phyloP scores from a whole-genome alignment of 2,797 vertebrate genomes.

The Acanthurus lineatus region DNA sequence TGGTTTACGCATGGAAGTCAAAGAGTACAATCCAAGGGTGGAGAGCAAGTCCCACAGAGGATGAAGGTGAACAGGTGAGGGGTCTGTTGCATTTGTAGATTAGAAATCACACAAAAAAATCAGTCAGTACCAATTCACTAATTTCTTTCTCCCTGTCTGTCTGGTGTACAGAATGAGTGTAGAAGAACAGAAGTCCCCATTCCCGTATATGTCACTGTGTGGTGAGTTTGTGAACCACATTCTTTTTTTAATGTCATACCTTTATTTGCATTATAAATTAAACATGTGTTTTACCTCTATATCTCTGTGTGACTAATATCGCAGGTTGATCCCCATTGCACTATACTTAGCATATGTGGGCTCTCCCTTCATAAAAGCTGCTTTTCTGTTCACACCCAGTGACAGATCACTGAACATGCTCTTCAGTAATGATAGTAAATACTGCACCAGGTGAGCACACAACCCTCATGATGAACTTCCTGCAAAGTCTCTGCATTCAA shows the following conservation, averaged over 20 bases:
- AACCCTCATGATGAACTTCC: not conserved
- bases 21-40: constrained; percentile 78
- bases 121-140: not conserved
- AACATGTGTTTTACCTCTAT: not conserved
- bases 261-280: not conserved
- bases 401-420: accelerated
- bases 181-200: constrained; percentile 28
- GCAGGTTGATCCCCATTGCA: constrained; percentile 76
- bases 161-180: constrained; percentile 53
- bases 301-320: constrained; percentile 14
- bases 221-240: constrained; percentile 74
- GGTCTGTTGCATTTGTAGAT: not conserved
- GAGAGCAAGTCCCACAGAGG: constrained; percentile 69
- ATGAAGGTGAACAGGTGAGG: constrained; percentile 76
- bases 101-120: not conserved
- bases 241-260: not conserved
- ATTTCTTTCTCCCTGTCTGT: constrained; percentile 5
- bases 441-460: constrained; percentile 75
- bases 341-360: constrained; percentile 75
- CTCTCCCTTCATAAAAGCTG: constrained; percentile 28
- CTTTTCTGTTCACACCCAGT: accelerated
- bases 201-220: constrained; percentile 71
- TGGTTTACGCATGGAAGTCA: constrained; percentile 87
- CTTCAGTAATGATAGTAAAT: not conserved
- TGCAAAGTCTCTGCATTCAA: not conserved